Base-by-base conservation (phyloP, 1,140 invertebrate genomes). In the Nasonia vitripennis region DNA sequence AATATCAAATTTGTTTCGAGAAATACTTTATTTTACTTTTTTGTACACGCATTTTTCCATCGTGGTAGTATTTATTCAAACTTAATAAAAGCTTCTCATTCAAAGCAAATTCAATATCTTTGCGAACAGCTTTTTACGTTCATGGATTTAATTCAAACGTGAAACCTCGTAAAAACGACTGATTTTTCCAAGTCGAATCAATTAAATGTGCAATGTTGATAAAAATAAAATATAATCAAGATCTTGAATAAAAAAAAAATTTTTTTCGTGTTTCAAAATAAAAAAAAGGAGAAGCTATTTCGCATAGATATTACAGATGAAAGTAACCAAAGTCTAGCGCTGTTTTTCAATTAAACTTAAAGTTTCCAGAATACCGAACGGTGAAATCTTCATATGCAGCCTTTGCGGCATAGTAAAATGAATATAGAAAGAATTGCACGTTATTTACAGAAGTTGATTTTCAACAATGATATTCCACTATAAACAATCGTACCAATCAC, bases 1-100 rank as follows among this genome's bases (percentile, higher is more conserved):
- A 81, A 81, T 81, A 73, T 11, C 45, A 51, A 84, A 86, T 87
- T 86, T n/a, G 20, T 89, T 87, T 89, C 86, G 79, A 31, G 41
- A 23, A 84, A 75, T 62, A 62, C 17, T 62, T 45, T 45, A 45
- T 45, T 62, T 62, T n/a, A n/a, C 62, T 74, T 78, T 48, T 86
- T 70, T 45, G 2, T 23, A 81, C 7, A 73, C 27, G 34, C 37
- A 68, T 79, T 51, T 78, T 4, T 27, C 14, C 67, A 23, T 31
- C 81, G 55, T 62, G 55, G 12, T 81, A 86, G 75, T 77, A 20
- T 45, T 45, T n/a, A 62, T 62, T 17, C 5, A 62, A n/a, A n/a
- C 20, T n/a, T 62, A 62, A 20, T 55, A 55, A 62, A 62, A 62
- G 1, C 55, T 45, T 45, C 41, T 45, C 41, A 45, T 9, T 45